Evolutionary conservation across 2,113 vertebrate species (phyloP).

Genomic region (Anarhynchus alexandrinus): DNA sequence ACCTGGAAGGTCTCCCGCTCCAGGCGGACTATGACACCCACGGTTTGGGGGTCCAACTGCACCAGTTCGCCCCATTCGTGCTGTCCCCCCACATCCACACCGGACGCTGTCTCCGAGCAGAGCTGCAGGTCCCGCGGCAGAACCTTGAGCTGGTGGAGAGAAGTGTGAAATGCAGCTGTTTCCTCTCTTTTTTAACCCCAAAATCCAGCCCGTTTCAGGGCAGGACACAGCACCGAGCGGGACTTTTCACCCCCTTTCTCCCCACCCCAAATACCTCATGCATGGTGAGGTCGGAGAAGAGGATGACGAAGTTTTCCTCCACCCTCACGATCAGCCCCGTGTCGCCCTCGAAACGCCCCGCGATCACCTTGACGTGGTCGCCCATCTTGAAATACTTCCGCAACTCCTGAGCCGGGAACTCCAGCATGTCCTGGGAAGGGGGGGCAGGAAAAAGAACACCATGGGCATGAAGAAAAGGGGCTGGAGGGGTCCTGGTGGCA

Average conservation of each 20-base stretch:
- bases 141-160: slow-evolving; percentile 82
- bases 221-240: not conserved
- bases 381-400: slow-evolving; percentile 96
- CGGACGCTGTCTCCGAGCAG: slow-evolving; percentile 93
- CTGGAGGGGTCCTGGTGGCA: rapidly evolving
- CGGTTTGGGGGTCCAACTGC: slow-evolving; percentile 90
- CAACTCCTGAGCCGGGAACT: slow-evolving; percentile 93
- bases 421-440: slow-evolving; percentile 85
- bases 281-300: slow-evolving; percentile 96
- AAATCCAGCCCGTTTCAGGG: not conserved
- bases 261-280: slow-evolving; percentile 78
- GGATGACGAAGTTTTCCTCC: slow-evolving; percentile 96
- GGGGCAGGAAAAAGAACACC: not conserved
- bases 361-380: slow-evolving; percentile 96
- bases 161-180: rapidly evolving
- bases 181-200: not conserved
- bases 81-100: slow-evolving; percentile 92
- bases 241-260: not conserved
- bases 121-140: slow-evolving; percentile 92
- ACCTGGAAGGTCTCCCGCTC: slow-evolving; percentile 97
- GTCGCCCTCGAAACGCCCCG: slow-evolving; percentile 91
- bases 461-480: rapidly evolving
- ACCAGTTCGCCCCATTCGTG: slow-evolving; percentile 97
- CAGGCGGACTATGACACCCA: slow-evolving; percentile 91
- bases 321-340: slow-evolving; percentile 93